phyloP scores from a whole-genome alignment of 35 echinoderm and acorn worm species.

The Patiria miniata region DNA sequence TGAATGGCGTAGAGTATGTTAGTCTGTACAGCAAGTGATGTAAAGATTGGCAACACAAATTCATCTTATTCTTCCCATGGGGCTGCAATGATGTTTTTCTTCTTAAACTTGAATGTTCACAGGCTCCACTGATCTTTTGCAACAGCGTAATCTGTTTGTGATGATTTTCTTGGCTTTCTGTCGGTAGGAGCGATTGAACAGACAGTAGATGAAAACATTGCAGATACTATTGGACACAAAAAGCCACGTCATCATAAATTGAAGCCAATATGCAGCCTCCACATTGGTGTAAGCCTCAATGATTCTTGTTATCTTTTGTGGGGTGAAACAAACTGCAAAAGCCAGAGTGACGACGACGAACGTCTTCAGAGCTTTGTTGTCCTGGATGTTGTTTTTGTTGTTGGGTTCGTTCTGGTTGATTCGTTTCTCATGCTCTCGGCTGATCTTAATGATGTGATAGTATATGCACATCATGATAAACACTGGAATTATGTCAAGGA shows the following conservation, averaged over 20 bases:
- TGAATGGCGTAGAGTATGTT: too few relatives aligned
- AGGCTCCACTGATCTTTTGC: conserved; percentile 10
- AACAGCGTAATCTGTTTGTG: not conserved
- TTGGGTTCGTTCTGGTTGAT: not conserved
- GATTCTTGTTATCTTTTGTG: not conserved
- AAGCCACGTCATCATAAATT: not conserved
- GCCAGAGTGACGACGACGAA: not conserved
- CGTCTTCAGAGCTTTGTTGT: conserved; percentile 16
- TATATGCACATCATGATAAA: conserved; percentile 7
- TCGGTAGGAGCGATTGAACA: not conserved
- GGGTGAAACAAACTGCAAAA: not conserved
- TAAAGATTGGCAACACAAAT: too few relatives aligned
- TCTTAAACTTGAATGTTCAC: not conserved
- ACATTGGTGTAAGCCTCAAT: not conserved
- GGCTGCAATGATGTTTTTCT: too few relatives aligned
- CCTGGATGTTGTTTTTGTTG: not conserved
- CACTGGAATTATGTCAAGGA: not conserved
- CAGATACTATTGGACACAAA: not conserved
- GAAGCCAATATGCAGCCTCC: not conserved
- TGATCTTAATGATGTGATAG: not conserved
- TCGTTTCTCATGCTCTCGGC: not conserved
- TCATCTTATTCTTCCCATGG: too few relatives aligned
- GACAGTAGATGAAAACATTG: conserved; percentile 24
- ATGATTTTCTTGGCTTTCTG: not conserved
- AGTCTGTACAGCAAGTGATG: too few relatives aligned